Conservation (phyloP, 30 jellyfish, hydroid and myxozoan species). For the Sanderia malayensis region DNA sequence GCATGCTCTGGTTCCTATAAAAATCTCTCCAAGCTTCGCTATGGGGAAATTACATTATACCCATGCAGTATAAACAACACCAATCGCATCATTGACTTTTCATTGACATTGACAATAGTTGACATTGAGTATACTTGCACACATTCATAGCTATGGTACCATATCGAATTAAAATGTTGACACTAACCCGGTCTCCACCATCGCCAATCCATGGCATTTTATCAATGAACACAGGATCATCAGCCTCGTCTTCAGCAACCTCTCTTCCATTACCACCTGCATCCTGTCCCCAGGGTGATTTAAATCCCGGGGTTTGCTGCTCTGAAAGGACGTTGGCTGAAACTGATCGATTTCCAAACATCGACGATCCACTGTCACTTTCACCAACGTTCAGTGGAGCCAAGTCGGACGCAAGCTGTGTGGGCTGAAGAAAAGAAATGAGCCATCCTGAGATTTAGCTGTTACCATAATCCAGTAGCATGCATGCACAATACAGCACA, state of each 20-base stretch:
- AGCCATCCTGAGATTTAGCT: no score
- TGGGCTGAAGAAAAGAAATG: conserved; percentile 34
- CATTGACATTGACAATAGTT: no score
- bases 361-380: conserved; percentile 31
- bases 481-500: no score
- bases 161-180: background rate
- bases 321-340: conserved; percentile 58
- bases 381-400: conserved; percentile 42
- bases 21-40: no score
- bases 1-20: no score
- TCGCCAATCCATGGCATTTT: conserved; percentile 73
- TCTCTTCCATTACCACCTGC: conserved; percentile 21
- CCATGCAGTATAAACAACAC: no score
- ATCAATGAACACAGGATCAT: conserved; percentile 61
- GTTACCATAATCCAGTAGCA: no score
- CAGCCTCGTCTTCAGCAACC: conserved; percentile 48
- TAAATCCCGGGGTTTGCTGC: conserved; percentile 62
- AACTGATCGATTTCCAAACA: conserved; percentile 67
- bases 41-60: no score
- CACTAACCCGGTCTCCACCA: conserved; percentile 61
- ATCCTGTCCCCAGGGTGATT: conserved; percentile 69
- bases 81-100: no score
- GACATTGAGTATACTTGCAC: no score
- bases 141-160: no score
- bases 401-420: conserved; percentile 58